These are phyloP conservation scores for Eretmochelys imbricata DNA, from an alignment of 2,113 vertebrate species.

Conservation along the genomic window DNA sequence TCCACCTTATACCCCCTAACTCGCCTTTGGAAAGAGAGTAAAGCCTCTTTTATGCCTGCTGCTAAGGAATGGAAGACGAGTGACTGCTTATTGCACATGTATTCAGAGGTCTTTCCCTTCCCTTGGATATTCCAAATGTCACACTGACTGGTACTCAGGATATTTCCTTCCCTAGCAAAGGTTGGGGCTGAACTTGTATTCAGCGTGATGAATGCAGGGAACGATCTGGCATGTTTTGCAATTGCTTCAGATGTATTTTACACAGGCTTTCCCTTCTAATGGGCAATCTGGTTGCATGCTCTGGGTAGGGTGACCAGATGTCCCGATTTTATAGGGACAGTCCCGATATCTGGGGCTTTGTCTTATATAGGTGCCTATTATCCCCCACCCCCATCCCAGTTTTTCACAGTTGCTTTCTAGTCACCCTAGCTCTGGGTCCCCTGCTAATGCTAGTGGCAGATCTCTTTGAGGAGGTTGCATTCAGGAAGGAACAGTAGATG, in stretches of 20 bases:
- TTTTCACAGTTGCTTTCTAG: too few species aligned
- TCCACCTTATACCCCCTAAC: rapidly evolving
- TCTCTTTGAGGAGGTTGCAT: rapidly evolving
- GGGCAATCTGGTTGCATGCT: too few species aligned
- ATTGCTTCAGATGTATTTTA: background rate
- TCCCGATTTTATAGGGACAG: too few species aligned
- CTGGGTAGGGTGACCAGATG: background rate
- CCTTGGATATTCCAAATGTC: background rate
- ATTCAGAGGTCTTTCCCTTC: background rate
- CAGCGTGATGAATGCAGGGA: background rate
- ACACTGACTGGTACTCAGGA: background rate
- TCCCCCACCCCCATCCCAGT: too few species aligned
- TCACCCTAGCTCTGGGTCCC: background rate
- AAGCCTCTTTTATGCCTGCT: background rate
- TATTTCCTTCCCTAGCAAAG: background rate
- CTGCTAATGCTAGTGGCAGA: background rate
- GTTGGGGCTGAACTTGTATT: background rate
- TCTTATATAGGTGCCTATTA: too few species aligned
- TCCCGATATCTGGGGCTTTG: too few species aligned
- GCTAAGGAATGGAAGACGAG: background rate
- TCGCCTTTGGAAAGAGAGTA: background rate
- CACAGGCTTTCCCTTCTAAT: background rate
- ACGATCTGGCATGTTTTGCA: background rate
- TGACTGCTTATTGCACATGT: rapidly evolving
- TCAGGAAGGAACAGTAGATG: background rate